Evolutionary conservation across 2,113 vertebrate species (phyloP), one percentile per base, ranked within the genome.

Genomic region (Seriola quinqueradiata): DNA sequence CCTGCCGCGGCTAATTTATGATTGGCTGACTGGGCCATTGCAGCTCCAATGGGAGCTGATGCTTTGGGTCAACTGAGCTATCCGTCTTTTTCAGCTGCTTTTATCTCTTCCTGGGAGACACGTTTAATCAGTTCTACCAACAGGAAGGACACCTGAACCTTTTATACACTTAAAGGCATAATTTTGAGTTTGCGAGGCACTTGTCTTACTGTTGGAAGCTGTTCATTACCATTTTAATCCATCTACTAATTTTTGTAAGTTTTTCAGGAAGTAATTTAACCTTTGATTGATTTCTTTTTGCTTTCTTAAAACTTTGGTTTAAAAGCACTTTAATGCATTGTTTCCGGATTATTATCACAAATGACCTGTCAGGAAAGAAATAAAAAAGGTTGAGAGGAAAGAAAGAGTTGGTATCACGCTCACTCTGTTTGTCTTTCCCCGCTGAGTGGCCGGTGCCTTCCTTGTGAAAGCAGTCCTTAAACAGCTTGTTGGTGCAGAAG

Each of bases 1-100:
- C 87, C 85, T 86, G 88, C 75, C 44, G 50, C 52, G 23, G 4
- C 85, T 92, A 90, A 93, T 93, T 91, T 94, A 90, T 87, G 90
- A 92, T 92, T 90, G 87, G 89, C 42, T 82, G 93, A 90, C 92
- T 87, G 92, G 84, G 67, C 86, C 60, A 54, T 74, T 86, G 87
- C 79, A 70, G 36, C 69, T 69, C n/a, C 11, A 42, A 75, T 86
- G 2, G 42, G 61, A 42, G 52, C 74, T 36, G 58, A 83, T 14
- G 59, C 83, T 55, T 32, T 36, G 79, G 88, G 83, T 90, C 91
- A 86, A 71, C 70, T 75, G 65, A 65, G 63, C 81, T 44, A 86
- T 93, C 72, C 2, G n/a, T 88, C 91, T 61, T 77, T 69, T 76
- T 21, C 70, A 90, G 76, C 25, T 25, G 79, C 81, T 89, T 91